phyloP scores from a whole-genome alignment of 2,888 invertebrate genomes.

The Tigriopus californicus region DNA sequence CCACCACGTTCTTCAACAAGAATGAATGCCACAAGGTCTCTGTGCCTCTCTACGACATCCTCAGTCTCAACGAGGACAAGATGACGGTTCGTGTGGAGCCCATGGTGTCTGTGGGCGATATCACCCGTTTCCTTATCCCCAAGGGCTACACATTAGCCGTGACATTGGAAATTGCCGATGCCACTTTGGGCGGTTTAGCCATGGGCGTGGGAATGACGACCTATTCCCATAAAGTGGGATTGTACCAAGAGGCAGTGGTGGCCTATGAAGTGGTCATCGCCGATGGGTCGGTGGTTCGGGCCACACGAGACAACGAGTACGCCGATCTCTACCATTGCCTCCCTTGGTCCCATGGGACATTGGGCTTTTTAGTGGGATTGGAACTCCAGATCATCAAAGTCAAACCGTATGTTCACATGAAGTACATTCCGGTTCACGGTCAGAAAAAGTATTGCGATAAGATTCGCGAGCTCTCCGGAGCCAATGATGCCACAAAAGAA shows the following conservation, averaged over 20 bases:
- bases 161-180: slow-evolving; percentile 46
- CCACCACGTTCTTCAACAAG: slow-evolving; percentile 45
- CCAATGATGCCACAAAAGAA: slow-evolving; percentile 27
- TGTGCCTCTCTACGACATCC: slow-evolving; percentile 42
- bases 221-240: slow-evolving; percentile 44
- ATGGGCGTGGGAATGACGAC: slow-evolving; percentile 54
- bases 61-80: slow-evolving; percentile 37
- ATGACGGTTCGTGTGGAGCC: slow-evolving; percentile 44
- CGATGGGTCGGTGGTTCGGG: slow-evolving; percentile 40
- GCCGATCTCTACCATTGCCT: slow-evolving; percentile 39
- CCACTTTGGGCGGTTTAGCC: slow-evolving; percentile 46
- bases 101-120: slow-evolving; percentile 44
- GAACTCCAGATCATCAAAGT: slow-evolving; percentile 30
- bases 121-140: slow-evolving; percentile 42
- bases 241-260: slow-evolving; percentile 44
- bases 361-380: slow-evolving; percentile 43
- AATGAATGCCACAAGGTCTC: slow-evolving; percentile 27
- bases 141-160: slow-evolving; percentile 44
- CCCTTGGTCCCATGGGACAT: slow-evolving; percentile 46
- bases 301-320: slow-evolving; percentile 36
- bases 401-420: slow-evolving; percentile 41
- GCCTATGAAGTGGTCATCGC: slow-evolving; percentile 45
- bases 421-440: slow-evolving; percentile 41
- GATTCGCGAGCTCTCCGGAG: slow-evolving; percentile 40
- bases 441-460: slow-evolving; percentile 42